These are phyloP conservation scores for Cassiopea andromeda DNA, from an alignment of 30 jellyfish, hydroid and myxozoan genomes.

Conservation along the genomic window DNA sequence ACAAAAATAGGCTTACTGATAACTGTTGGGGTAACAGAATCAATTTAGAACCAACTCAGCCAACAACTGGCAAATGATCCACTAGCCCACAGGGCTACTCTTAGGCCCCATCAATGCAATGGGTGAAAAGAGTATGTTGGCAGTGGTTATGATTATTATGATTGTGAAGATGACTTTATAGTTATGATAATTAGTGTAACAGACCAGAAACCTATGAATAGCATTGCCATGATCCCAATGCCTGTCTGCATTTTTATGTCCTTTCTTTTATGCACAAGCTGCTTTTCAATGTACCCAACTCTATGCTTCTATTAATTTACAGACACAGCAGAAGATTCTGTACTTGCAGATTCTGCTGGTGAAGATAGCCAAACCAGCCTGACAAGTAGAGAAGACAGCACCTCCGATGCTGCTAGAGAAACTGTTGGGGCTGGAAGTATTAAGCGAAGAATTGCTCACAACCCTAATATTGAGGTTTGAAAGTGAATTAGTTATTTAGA, in stretches of 20 bases:
- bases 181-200: too few relatives aligned
- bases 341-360: not conserved
- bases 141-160: too few relatives aligned
- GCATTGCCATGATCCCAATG: too few relatives aligned
- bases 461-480: slow-evolving; percentile 59
- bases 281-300: too few relatives aligned
- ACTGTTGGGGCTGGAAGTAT: slow-evolving; percentile 82
- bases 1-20: not conserved
- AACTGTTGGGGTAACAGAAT: not conserved
- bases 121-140: not conserved
- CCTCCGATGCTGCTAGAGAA: slow-evolving; percentile 17
- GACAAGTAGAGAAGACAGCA: slow-evolving; percentile 11
- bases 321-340: slow-evolving; percentile 9
- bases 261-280: too few relatives aligned
- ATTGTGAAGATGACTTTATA: too few relatives aligned
- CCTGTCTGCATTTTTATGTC: too few relatives aligned
- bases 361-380: not conserved
- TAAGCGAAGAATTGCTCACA: slow-evolving; percentile 86
- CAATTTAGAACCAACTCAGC: not conserved
- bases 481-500: not conserved
- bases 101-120: not conserved
- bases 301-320: too few relatives aligned
- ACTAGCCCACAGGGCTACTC: not conserved
- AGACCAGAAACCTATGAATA: too few relatives aligned
- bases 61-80: not conserved